Percentiles rank a stretch among this genome's conserved stretches.
phyloP scores from a whole-genome alignment of 2,113 vertebrate genomes.

The Odontophorus gujanensis region DNA sequence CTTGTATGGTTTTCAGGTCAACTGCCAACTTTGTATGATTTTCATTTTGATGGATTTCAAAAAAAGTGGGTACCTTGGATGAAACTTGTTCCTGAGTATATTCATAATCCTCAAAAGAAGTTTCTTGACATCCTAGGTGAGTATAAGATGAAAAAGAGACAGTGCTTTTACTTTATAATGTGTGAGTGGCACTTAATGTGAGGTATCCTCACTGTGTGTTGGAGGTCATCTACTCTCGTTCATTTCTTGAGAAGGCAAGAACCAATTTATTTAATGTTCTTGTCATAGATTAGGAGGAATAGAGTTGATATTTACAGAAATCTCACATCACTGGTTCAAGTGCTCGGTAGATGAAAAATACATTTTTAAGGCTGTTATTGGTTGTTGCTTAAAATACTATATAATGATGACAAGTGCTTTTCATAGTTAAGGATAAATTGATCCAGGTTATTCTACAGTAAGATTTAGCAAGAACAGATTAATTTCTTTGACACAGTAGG shows the following conservation, averaged over 20 bases:
- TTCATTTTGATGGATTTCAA: slow-evolving; percentile 86
- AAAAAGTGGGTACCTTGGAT: slow-evolving; percentile 91
- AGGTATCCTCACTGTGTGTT: not conserved
- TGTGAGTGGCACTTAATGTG: not conserved
- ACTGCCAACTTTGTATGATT: slow-evolving; percentile 90
- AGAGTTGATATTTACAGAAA: not conserved
- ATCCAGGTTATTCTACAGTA: not conserved
- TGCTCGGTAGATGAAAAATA: not conserved
- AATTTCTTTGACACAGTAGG: not conserved
- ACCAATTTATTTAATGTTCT: not conserved
- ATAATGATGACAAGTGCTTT: not conserved
- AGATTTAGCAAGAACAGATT: not conserved
- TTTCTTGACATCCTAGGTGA: slow-evolving; percentile 94
- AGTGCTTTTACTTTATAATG: not conserved
- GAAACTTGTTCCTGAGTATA: slow-evolving; percentile 85
- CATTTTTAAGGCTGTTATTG: not conserved
- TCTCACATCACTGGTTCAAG: not conserved
- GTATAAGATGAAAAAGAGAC: not conserved
- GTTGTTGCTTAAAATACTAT: not conserved
- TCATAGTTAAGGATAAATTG: not conserved
- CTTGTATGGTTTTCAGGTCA: slow-evolving; percentile 78
- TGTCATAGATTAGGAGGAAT: not conserved
- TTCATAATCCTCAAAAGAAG: slow-evolving; percentile 81
- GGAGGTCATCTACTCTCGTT: not conserved
- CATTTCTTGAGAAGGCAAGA: not conserved